These are phyloP conservation scores for Halictus quadricinctus DNA, from an alignment of 2,888 invertebrate species.

Conservation along the genomic window DNA sequence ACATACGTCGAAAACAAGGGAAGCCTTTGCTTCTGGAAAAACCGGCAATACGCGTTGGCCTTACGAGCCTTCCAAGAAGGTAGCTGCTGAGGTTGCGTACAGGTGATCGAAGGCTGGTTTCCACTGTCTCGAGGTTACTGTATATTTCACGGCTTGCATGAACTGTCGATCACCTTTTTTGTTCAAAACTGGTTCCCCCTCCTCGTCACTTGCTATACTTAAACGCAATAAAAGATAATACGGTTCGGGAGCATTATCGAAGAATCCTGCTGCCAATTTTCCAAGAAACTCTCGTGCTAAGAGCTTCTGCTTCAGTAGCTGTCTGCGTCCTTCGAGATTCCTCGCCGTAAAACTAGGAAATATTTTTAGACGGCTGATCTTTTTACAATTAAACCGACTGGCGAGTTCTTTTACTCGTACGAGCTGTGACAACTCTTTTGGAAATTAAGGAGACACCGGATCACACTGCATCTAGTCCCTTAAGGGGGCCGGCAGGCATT, in stretches of 20 bases:
- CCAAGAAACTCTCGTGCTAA: constrained; percentile 15
- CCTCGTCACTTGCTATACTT: constrained; percentile 52
- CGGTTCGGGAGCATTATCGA: constrained; percentile 37
- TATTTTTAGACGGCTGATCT: background rate
- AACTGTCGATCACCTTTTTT: constrained; percentile 58
- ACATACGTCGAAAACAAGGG: background rate
- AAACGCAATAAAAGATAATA: constrained; percentile 53
- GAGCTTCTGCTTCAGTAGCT: background rate
- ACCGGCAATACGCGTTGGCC: constrained; percentile 43
- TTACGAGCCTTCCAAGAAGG: constrained; percentile 62
- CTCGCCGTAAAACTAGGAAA: background rate
- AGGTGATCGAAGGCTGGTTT: constrained; percentile 67
- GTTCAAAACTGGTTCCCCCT: constrained; percentile 55
- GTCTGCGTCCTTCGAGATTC: background rate
- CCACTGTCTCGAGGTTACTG: constrained; percentile 71
- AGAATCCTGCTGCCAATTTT: constrained; percentile 36
- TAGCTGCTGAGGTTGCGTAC: constrained; percentile 49
- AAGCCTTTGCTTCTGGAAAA: constrained; percentile 33
- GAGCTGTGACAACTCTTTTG: no score
- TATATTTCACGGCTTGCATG: constrained; percentile 55
- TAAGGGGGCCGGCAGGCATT: no score
- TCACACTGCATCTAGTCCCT: no score
- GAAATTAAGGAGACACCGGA: no score
- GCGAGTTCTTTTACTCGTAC: background rate
- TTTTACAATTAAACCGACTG: background rate